Percentiles rank a stretch among this genome's conserved stretches.
These are phyloP conservation scores for Stegostoma tigrinum DNA, from an alignment of 2,113 vertebrate species.

Conservation along the genomic window DNA sequence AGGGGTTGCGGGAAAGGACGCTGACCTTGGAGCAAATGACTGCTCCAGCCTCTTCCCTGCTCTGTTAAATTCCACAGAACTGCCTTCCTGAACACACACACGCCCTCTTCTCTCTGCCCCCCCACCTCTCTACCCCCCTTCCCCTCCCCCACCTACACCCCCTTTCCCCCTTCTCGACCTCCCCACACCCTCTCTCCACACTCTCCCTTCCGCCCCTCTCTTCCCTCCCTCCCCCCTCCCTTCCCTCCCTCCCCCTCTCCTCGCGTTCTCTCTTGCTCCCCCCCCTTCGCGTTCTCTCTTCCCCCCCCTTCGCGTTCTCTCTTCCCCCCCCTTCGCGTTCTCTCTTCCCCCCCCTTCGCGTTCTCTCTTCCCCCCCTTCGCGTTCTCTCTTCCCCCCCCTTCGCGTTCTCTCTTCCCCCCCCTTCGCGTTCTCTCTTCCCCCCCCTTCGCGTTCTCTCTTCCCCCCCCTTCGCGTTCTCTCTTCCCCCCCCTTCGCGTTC, in stretches of 20 bases:
- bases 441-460: not conserved
- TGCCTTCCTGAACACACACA: no score
- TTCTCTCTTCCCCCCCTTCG: fast-evolving
- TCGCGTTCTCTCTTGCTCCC: no score
- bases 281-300: not conserved
- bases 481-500: not conserved
- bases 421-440: not conserved
- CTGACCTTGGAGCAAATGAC: not conserved
- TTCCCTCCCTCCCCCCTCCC: not conserved
- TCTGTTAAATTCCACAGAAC: not conserved
- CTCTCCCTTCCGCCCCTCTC: not conserved
- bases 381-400: not conserved
- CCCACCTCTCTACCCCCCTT: not conserved
- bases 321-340: no score
- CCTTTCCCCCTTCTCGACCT: not conserved
- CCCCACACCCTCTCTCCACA: no score
- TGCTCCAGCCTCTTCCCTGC: not conserved
- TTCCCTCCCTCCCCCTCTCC: not conserved
- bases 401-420: no score
- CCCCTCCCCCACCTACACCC: not conserved
- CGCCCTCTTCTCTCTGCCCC: no score
- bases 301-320: fast-evolving
- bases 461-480: no score
- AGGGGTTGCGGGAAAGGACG: not conserved
- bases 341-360: not conserved